Base-by-base conservation (phyloP, 2,888 invertebrate genomes). In the Drosophila mimica region DNA sequence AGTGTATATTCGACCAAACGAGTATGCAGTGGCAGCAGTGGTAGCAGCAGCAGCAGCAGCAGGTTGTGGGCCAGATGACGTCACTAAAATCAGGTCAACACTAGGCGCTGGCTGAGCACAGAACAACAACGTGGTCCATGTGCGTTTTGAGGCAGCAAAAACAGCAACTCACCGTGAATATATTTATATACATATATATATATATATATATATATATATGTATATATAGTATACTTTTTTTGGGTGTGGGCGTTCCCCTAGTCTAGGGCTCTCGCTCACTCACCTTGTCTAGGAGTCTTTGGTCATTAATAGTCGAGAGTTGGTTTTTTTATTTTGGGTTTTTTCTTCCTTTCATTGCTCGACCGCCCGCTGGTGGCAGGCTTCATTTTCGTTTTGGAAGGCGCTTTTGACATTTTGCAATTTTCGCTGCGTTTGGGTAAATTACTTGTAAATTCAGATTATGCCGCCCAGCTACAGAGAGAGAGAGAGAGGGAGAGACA, bases 1-100 rank as follows among this genome's bases (percentile, higher is more conserved):
- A 33, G 31, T 57, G 15, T 53, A 48, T 43, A 20, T 49, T 33
- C 30, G 59, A 17, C 38, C 43, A 25, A 17, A 36, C 30, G 30
- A 56, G 61, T 52, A 62, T 28, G 40, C 53, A 60, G 46, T 46
- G 25, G 65, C 79, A 56, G 51, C 54, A 20, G 66, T 43, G 33
- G 67, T 25, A 25, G 25, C 3, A 25, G 40, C 48, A 60, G 46
- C 38, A n/a, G 65, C 79, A 56, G 51, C 54, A 20, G 66, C 52
- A 38, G 67, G 61, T 73, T 67, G 68, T 68, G 65, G 71, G 74
- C 64, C 66, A 83, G 86, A 88, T 90, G 90, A 90, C 91, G 91
- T 91, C 90, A 91, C 79, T 56, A 52, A 81, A 90, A 90, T 89
- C 90, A 91, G 90, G 90, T 90, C 91, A 90, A 74, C 78, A 69